These are phyloP conservation scores for Zonitis immaculata DNA, from an alignment of 2,888 invertebrate species.

Conservation along the genomic window DNA sequence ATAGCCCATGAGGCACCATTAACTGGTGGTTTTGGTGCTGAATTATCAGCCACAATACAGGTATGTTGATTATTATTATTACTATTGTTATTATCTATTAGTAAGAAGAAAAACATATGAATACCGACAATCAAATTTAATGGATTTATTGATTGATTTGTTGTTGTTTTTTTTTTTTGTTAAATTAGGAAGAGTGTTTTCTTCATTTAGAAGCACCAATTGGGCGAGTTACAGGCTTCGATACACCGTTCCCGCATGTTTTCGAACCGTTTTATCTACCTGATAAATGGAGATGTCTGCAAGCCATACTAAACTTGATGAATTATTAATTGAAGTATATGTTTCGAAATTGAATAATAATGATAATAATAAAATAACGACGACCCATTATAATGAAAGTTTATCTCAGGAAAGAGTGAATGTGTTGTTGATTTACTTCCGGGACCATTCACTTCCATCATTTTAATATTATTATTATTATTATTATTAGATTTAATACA, in stretches of 20 bases:
- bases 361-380: no score
- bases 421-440: slow-evolving; percentile 3
- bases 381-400: no score
- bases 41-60: slow-evolving; percentile 91
- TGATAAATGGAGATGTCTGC: slow-evolving; percentile 85
- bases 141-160: no score
- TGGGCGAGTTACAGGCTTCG: slow-evolving; percentile 86
- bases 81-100: no score
- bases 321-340: no score
- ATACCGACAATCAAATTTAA: no score
- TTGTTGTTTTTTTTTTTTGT: no score
- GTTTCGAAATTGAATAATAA: no score
- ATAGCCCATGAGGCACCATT: slow-evolving; percentile 96
- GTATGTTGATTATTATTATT: no score
- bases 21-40: slow-evolving; percentile 93
- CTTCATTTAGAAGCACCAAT: slow-evolving; percentile 92
- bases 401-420: not conserved
- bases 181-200: slow-evolving; percentile 95
- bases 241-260: slow-evolving; percentile 96
- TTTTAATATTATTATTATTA: no score
- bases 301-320: slow-evolving; percentile 71
- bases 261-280: slow-evolving; percentile 97
- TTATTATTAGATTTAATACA: not conserved
- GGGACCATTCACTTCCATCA: slow-evolving; percentile 15
- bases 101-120: no score